phyloP scores from a whole-genome alignment of 2,797 vertebrate species.

The Xerus rutilus region DNA sequence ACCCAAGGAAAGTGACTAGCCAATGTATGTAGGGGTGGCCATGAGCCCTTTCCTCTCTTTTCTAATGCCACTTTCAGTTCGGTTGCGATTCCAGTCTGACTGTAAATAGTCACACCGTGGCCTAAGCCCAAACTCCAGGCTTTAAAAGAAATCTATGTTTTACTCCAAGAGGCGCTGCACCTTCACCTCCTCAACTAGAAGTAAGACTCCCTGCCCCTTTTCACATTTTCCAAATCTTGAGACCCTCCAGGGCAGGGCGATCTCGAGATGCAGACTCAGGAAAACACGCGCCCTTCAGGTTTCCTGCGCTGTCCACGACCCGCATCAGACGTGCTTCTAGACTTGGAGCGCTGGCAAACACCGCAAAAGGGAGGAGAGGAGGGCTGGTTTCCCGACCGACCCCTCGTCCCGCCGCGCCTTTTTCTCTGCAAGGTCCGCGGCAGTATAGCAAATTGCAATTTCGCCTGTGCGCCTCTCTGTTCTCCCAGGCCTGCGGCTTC shows the following conservation, averaged over 20 bases:
- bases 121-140: neutral
- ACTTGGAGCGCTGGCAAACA: fast-evolving
- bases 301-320: fast-evolving
- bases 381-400: neutral
- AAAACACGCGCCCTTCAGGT: fast-evolving
- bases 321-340: neutral
- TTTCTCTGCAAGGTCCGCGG: fast-evolving
- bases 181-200: neutral
- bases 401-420: fast-evolving
- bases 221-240: neutral
- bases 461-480: too few relatives aligned
- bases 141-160: neutral
- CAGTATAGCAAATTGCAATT: neutral
- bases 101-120: neutral
- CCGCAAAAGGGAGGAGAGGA: neutral
- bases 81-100: neutral
- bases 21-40: fast-evolving
- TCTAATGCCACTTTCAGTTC: neutral
- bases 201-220: neutral
- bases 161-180: neutral
- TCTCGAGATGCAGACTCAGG: fast-evolving
- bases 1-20: neutral
- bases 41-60: neutral
- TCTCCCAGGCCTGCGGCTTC: neutral
- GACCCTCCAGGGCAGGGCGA: fast-evolving